Base-by-base conservation (phyloP, 35 echinoderm and acorn worm species). In the Patiria miniata region DNA sequence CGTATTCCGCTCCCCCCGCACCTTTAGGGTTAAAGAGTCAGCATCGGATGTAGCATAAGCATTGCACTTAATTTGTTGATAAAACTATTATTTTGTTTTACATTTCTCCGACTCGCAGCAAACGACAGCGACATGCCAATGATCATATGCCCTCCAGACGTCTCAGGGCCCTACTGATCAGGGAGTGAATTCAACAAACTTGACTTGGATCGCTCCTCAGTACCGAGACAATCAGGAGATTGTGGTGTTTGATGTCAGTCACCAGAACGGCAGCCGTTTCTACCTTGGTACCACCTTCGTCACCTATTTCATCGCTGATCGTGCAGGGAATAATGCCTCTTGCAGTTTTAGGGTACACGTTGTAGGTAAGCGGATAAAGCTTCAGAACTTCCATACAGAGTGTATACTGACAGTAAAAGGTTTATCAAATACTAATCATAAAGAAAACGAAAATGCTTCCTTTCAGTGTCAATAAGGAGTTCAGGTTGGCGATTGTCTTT, bases 141-240 rank as follows among this genome's bases (percentile, higher is more conserved):
- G 37, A 84, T 93, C 26, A 83, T 78, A 42, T 93, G 91, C 34
- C 85, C 91, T 1, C 17, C 40, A 7, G 56, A 88, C 47, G 58
- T 88, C 16, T 40, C 61, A 22, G 29, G 82, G 16, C 36, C n/a
- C 61, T 9, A 78, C 86, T 22, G 91, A 84, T 22, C 79, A 29
- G 5, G 80, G 86, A 1, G 32, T 79, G 26, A n/a, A 68, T 37
- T 88, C 78, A 32, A 81, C 56, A 0, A 89, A 29, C n/a, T 40
- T 78, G 53, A 89, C 38, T 10, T 93, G 91, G 91, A 88, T 80
- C 1, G 30, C 51, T 2, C 91, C 91, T 16, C 68, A 53, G 2
- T 77, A 88, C 19, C 77, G 47, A 17, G 91, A 93, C 55, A 93
- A 93, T 42, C 78, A 47, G 32, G 85, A 77, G 12, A 17, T 55